phyloP scores from a whole-genome alignment of 2,797 vertebrate genomes.

The Sebastes goodei region DNA sequence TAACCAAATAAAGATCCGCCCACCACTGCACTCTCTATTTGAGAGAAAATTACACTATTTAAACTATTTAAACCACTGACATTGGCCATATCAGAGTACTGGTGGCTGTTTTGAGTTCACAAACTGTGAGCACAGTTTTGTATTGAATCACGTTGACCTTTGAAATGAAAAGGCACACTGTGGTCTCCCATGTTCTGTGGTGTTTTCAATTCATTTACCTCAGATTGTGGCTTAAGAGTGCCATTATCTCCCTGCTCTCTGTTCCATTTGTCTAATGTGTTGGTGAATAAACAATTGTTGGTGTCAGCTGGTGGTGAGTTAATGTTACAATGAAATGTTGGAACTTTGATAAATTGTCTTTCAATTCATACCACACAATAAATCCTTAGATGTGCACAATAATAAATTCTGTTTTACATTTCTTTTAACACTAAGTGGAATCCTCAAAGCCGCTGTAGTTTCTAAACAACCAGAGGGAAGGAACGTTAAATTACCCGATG shows the following conservation, averaged over 20 bases:
- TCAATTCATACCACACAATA: neutral
- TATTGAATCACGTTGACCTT: slow-evolving; percentile 37
- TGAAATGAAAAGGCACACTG: slow-evolving; percentile 35
- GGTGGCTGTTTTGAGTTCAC: neutral
- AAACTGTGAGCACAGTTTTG: slow-evolving; percentile 27
- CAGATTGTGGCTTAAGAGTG: slow-evolving; percentile 29
- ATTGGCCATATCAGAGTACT: neutral
- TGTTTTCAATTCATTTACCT: slow-evolving; percentile 45
- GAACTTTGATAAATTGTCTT: neutral
- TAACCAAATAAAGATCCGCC: neutral
- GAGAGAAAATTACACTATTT: neutral
- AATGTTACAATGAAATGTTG: slow-evolving; percentile 6
- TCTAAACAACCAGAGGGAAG: slow-evolving; percentile 22
- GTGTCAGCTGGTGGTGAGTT: slow-evolving; percentile 1
- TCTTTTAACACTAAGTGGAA: slow-evolving; percentile 18
- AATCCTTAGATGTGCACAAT: neutral
- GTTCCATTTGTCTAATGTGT: slow-evolving; percentile 21
- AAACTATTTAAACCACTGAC: slow-evolving; percentile 15
- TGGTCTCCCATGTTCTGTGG: slow-evolving; percentile 16
- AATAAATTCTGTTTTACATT: neutral
- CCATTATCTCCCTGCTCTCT: slow-evolving; percentile 38
- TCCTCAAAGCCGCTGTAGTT: slow-evolving; percentile 10
- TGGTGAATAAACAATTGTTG: neutral
- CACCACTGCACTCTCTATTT: neutral
- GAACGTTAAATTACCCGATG: slow-evolving; percentile 22